phyloP scores from a whole-genome alignment of 2,113 vertebrate species.

The human region GRCh38 chr15:94477501-94478000 shows the following conservation, averaged over 20 bases:
- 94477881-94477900: conserved; percentile 63
- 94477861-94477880: conserved; percentile 62
- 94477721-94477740: background rate
- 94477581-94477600: background rate
- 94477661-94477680: background rate
- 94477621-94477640: conserved; percentile 29
- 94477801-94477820: background rate
- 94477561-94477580: background rate
- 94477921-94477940: conserved; percentile 47
- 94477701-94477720: background rate
- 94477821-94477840: conserved; percentile 18
- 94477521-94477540: background rate
- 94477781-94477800: background rate
- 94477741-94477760: background rate
- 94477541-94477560: background rate
- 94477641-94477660: conserved; percentile 21
- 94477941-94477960: conserved; percentile 13
- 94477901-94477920: conserved; percentile 52
- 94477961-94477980: conserved; percentile 38
- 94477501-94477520: background rate
- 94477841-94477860: conserved; percentile 65
- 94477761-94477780: background rate
- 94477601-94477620: conserved; percentile 2
- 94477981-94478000: background rate
- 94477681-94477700: background rate